Percentiles rank a stretch among this genome's conserved stretches.
Evolutionary conservation across 2,113 vertebrate genomes (phyloP).

Genomic region (Hippocampus abdominalis): DNA sequence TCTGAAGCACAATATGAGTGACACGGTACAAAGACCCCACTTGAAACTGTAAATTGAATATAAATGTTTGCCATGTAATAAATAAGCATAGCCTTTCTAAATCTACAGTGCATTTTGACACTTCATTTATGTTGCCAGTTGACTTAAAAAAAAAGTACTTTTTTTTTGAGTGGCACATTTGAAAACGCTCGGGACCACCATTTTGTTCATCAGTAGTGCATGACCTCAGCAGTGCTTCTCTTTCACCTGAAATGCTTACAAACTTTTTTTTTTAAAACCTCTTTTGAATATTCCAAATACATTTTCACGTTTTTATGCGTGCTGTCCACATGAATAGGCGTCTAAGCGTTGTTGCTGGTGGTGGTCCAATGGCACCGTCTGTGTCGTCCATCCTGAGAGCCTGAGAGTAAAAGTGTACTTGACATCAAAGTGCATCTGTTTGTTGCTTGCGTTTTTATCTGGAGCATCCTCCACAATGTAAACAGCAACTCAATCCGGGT

Average conservation of each 20-base stretch:
- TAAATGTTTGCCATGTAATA: slow-evolving; percentile 17
- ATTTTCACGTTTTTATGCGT: not conserved
- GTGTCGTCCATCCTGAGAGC: not conserved
- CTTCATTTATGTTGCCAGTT: not conserved
- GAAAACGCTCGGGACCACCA: not conserved
- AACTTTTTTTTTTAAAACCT: not conserved
- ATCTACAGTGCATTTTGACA: slow-evolving; percentile 43
- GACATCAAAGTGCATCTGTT: not conserved
- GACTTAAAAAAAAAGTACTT: not conserved
- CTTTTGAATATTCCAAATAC: not conserved
- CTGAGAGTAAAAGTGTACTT: not conserved
- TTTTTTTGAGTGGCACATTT: not conserved
- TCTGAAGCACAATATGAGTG: not conserved
- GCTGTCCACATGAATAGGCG: not conserved
- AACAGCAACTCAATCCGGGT: slow-evolving; percentile 3
- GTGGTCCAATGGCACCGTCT: not conserved
- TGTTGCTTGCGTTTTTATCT: not conserved
- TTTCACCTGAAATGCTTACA: not conserved
- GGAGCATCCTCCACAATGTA: not conserved
- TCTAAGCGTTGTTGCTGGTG: not conserved
- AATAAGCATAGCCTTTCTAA: slow-evolving; percentile 10
- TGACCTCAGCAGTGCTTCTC: not conserved
- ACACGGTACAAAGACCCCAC: not conserved
- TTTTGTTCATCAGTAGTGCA: slow-evolving; percentile 1
- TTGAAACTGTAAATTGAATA: not conserved